Percentiles rank a stretch among this genome's conserved stretches.
Conservation (phyloP, 2,113 vertebrate genomes). For the Menura novaehollandiae region DNA sequence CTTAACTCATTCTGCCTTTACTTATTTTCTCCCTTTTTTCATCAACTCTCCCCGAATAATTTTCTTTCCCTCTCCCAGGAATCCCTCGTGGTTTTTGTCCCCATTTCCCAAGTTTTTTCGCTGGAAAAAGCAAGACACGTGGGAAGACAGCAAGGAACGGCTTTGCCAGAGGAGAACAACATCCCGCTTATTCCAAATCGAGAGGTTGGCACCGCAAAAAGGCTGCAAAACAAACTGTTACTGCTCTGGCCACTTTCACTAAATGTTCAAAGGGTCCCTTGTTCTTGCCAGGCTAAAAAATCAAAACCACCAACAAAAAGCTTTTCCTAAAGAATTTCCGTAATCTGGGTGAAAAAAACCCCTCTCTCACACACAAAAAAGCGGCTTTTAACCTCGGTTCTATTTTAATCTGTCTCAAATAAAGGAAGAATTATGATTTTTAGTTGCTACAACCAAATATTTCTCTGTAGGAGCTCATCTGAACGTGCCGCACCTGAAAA, state of each 20-base stretch:
- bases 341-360: background rate
- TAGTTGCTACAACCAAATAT: background rate
- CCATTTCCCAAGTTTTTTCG: background rate
- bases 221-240: background rate
- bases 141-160: background rate
- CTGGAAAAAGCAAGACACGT: too few species aligned
- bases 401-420: background rate
- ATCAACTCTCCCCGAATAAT: rapidly evolving
- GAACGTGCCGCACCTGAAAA: background rate
- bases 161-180: background rate
- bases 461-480: background rate
- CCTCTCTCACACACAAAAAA: background rate
- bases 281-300: background rate
- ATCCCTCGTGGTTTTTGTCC: background rate
- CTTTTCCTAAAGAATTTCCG: background rate
- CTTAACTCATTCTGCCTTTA: background rate
- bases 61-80: background rate
- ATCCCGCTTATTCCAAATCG: rapidly evolving
- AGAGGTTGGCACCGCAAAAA: background rate
- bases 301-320: background rate
- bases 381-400: background rate
- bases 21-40: background rate
- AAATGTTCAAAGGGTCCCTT: background rate
- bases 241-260: background rate
- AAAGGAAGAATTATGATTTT: background rate